phyloP scores from a whole-genome alignment of 2,888 invertebrate species.

The Capitulum mitella region DNA sequence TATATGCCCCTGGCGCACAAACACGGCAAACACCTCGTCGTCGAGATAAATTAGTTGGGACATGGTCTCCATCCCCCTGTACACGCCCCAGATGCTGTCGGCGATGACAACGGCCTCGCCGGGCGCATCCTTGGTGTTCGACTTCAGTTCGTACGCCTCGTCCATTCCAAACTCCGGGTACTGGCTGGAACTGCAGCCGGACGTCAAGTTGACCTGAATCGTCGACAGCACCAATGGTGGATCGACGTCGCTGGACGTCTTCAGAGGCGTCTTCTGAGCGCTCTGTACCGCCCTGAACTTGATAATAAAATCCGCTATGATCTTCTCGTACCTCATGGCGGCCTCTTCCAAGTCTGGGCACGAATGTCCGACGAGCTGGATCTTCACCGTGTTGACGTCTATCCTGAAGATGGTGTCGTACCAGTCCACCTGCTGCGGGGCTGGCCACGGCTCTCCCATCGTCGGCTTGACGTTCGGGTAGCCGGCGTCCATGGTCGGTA shows the following conservation, averaged over 20 bases:
- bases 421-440: slow-evolving; percentile 25
- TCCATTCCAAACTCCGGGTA: not conserved
- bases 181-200: slow-evolving; percentile 45
- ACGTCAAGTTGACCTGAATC: slow-evolving; percentile 29
- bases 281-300: not conserved
- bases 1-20: slow-evolving; percentile 46
- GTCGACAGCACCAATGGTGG: not conserved
- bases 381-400: not conserved
- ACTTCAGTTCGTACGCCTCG: slow-evolving; percentile 35
- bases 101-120: slow-evolving; percentile 41
- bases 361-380: not conserved
- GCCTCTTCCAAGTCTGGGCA: not conserved
- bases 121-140: slow-evolving; percentile 40
- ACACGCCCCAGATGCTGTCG: slow-evolving; percentile 67
- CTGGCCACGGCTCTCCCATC: slow-evolving; percentile 33
- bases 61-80: slow-evolving; percentile 79
- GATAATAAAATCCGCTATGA: not conserved
- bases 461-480: slow-evolving; percentile 30
- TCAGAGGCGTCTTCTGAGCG: not conserved
- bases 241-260: not conserved
- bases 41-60: slow-evolving; percentile 60
- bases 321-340: not conserved
- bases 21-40: slow-evolving; percentile 44
- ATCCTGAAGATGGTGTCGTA: not conserved
- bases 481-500: not conserved